phyloP scores from a whole-genome alignment of 2,797 vertebrate species.

The Micromesistius poutassou region DNA sequence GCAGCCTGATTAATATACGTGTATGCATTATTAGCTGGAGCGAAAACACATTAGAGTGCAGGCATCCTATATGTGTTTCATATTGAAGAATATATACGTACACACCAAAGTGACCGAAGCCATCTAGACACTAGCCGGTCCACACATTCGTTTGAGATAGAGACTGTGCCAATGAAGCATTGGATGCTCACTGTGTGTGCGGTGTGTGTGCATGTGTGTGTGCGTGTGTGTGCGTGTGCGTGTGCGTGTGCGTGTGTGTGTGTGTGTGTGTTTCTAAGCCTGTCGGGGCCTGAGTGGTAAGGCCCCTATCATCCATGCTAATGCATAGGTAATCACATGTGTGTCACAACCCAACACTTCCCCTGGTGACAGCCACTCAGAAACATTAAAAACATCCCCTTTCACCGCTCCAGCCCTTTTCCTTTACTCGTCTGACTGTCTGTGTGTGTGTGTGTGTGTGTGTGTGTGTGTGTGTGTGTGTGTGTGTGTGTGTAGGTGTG shows the following conservation, averaged over 20 bases:
- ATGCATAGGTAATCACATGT: conserved; percentile 72
- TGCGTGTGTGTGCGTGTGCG: neutral
- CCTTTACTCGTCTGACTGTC: conserved; percentile 2
- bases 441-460: conserved; percentile 5
- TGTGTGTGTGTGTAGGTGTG: too few species aligned
- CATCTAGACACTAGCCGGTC: neutral
- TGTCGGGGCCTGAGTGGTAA: conserved; percentile 44
- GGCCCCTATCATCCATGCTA: conserved; percentile 62
- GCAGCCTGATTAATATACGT: neutral
- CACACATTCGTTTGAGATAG: neutral
- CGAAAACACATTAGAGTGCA: neutral
- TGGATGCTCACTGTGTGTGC: neutral
- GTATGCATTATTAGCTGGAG: neutral
- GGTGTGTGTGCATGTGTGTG: too few species aligned
- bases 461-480: too few species aligned
- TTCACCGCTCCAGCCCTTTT: conserved; percentile 40
- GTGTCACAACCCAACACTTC: conserved; percentile 56
- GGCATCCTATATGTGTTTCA: neutral
- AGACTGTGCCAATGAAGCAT: neutral
- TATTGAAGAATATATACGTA: neutral
- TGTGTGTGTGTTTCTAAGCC: conserved; percentile 27
- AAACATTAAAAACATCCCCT: conserved; percentile 66
- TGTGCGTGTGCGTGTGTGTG: neutral
- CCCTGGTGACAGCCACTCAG: conserved; percentile 44
- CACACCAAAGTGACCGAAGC: neutral